Percentiles rank a stretch among this genome's conserved stretches.
Conservation (phyloP, 1,140 invertebrate genomes). For the Dermatophagoides farinae region DNA sequence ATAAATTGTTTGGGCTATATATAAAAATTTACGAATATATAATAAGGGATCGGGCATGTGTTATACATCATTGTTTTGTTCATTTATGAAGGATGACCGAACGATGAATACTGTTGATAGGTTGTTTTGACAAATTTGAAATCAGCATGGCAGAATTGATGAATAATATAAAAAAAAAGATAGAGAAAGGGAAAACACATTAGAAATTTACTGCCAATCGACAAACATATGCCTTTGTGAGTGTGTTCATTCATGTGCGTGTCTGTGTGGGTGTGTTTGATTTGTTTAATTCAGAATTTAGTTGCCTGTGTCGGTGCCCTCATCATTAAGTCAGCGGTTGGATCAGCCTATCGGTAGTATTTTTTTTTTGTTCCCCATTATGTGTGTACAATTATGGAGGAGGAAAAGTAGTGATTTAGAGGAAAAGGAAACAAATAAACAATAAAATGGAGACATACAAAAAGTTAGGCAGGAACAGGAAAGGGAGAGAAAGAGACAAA, state of each 20-base stretch:
- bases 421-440: constrained; percentile 9
- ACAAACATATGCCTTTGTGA: too few relatives aligned
- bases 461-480: not conserved
- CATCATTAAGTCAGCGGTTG: constrained; percentile 1
- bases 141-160: not conserved
- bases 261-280: not conserved
- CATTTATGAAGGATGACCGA: not conserved
- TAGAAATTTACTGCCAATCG: too few relatives aligned
- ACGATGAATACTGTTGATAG: not conserved
- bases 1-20: too few relatives aligned
- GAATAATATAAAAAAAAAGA: not conserved
- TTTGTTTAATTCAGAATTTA: not conserved
- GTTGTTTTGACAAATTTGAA: not conserved
- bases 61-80: too few relatives aligned
- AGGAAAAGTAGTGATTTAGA: not conserved
- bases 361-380: not conserved
- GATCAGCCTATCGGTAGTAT: not conserved
- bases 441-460: constrained; percentile 10
- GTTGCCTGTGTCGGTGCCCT: constrained; percentile 8
- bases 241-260: too few relatives aligned
- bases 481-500: not conserved
- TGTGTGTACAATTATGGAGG: not conserved
- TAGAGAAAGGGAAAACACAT: too few relatives aligned
- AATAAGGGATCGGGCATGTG: too few relatives aligned
- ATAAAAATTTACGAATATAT: too few relatives aligned